Evolutionary conservation across 2,888 invertebrate genomes (phyloP), one percentile per base, ranked within the genome.

Genomic region (Acanthosoma haemorrhoidale): DNA sequence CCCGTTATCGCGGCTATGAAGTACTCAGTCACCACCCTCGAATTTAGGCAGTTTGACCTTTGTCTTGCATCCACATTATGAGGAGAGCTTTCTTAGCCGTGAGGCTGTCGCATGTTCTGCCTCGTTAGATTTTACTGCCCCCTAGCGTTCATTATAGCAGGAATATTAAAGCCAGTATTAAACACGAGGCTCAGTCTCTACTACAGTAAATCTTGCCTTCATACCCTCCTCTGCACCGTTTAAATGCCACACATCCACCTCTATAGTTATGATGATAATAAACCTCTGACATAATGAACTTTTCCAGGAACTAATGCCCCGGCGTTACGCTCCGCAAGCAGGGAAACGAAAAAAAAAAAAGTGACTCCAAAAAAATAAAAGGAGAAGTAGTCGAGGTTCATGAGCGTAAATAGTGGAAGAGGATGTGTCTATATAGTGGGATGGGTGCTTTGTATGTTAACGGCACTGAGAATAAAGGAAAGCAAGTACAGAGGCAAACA

Each of bases 71-170:
- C 51, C 21, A 51, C 21, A 51, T 51, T 51, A 21, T 51, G 3
- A 25, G n/a, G 21, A 51, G 51, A 51, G 51, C 51, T 51, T 51
- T 51, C 21, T 51, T 51, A 51, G n/a, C 13, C 25, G n/a, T n/a
- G n/a, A n/a, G 25, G 21, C 51, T 25, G 21, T 1, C 25, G 9
- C 43, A 16, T 21, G 43, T 2, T 15, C 60, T 36, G n/a, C 4
- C 61, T 61, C 61, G 61, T 61, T 61, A 61, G 61, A 8, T 15
- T 61, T 61, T 61, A 61, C 61, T 34, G 36, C 21, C 38, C 13
- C 3, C 38, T 13, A n/a, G 36, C 21, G 36, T 61, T 61, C 61
- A 61, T 61, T 61, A 61, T 18, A 38, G 34, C 6, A 34, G 36
- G 61, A 34, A 61, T 61, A 34, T 34, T 34, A 61, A 61, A 36